These are phyloP conservation scores for Stegodyphus mimosarum DNA, from an alignment of 1,140 invertebrate genomes.

Conservation along the genomic window DNA sequence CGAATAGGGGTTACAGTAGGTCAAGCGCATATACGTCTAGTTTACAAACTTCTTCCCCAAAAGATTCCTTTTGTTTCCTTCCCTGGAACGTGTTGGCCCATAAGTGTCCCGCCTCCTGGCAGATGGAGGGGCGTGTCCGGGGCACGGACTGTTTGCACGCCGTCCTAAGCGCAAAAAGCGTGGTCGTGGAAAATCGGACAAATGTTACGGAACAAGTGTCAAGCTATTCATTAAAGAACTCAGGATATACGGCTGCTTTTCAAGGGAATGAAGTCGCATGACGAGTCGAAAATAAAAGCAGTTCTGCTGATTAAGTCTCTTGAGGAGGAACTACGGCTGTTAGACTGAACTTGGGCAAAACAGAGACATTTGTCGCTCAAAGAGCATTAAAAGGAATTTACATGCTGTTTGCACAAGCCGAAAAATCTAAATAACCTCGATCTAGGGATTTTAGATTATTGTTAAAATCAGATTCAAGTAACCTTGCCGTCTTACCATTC, in stretches of 20 bases:
- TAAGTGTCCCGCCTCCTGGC: background rate
- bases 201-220: constrained; percentile 15
- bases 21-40: constrained; percentile 35
- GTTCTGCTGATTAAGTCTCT: background rate
- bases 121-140: constrained; percentile 28
- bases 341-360: too few relatives aligned
- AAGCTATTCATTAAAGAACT: background rate
- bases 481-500: too few relatives aligned
- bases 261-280: background rate
- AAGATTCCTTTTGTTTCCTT: background rate
- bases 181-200: constrained; percentile 22
- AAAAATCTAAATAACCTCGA: too few relatives aligned
- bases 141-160: constrained; percentile 5
- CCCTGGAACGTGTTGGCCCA: background rate
- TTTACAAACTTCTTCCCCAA: constrained; percentile 17
- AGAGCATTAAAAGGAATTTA: too few relatives aligned
- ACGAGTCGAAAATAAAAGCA: too few relatives aligned
- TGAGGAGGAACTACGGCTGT: background rate
- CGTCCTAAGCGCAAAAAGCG: constrained; percentile 3
- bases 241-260: constrained; percentile 9
- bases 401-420: too few relatives aligned
- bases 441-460: too few relatives aligned
- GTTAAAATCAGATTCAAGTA: too few relatives aligned
- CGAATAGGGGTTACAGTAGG: constrained; percentile 25
- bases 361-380: too few relatives aligned